phyloP scores from a whole-genome alignment of 2,888 invertebrate genomes.

The Diabrotica balteata region DNA sequence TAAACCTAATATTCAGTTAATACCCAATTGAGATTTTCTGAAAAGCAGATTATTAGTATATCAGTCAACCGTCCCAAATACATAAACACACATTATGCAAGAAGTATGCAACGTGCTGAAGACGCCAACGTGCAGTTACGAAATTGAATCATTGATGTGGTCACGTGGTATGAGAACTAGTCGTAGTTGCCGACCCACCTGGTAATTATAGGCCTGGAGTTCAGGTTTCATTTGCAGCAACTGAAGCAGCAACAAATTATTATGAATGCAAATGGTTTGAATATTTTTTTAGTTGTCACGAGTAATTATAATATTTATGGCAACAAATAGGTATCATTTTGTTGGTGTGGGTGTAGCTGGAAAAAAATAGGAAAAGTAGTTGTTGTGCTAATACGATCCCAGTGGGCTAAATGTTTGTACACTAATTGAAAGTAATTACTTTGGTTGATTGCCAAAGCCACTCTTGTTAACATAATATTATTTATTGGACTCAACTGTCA shows the following conservation, averaged over 20 bases:
- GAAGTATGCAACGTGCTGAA: slow-evolving; percentile 35
- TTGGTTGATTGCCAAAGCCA: too few species aligned
- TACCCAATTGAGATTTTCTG: not conserved
- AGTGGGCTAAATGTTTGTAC: too few species aligned
- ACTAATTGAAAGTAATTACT: too few species aligned
- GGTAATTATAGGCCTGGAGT: slow-evolving; percentile 25
- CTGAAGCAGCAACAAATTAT: slow-evolving; percentile 23
- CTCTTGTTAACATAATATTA: too few species aligned
- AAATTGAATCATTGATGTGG: slow-evolving; percentile 21
- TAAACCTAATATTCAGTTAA: not conserved
- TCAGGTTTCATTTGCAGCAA: slow-evolving; percentile 20
- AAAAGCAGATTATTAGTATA: not conserved
- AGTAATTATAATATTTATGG: slow-evolving; percentile 11
- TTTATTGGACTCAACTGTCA: too few species aligned
- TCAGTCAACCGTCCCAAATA: slow-evolving; percentile 22
- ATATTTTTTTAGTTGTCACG: slow-evolving; percentile 12
- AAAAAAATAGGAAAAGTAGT: too few species aligned
- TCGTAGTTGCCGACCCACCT: slow-evolving; percentile 23
- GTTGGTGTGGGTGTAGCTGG: too few species aligned
- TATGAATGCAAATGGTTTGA: slow-evolving; percentile 19
- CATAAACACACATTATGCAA: slow-evolving; percentile 31
- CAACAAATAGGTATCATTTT: not conserved
- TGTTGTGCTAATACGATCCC: too few species aligned
- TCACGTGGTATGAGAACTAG: slow-evolving; percentile 13
- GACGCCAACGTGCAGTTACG: slow-evolving; percentile 39